Evolutionary conservation across 2,797 vertebrate species (phyloP), one percentile per base, ranked within the genome.

Genomic region (Gorsachius magnificus): DNA sequence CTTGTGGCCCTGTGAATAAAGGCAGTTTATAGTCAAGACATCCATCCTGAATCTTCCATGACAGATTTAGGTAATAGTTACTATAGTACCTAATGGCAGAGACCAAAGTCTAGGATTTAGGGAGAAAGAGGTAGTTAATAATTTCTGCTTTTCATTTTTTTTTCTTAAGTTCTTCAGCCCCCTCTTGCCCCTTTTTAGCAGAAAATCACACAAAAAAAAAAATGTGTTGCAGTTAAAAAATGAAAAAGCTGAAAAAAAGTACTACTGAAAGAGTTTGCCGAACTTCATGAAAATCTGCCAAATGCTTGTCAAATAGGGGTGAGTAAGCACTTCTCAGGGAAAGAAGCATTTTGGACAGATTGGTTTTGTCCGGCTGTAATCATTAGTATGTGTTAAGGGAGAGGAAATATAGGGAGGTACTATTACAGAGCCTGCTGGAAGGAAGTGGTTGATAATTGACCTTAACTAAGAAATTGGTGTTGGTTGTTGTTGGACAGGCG

Each of bases 401-500:
- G 56, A 56, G 25, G 21, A 71, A 33, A 31, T 28, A 5, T 3
- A 22, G 18, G 16, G 26, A 56, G 43, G 56, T 69, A 17, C 28
- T n/a, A 0, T 76, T 77, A 25, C 10, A 33, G 64, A 68, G 28
- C 41, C 28, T 87, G 15, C 33, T 80, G 36, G 51, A 65, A 71
- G 71, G 77, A 35, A 8, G 9, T 14, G 10, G 18, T 57, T 90
- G 48, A 28, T 87, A 48, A 66, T 3, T 64, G 31, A 60, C 45
- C 20, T 54, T 76, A 61, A 84, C 64, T 93, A 18, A 90, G 57
- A 72, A 48, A 31, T 19, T 51, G 53, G 12, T 66, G 4, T 75
- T 90, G 36, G n/a, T 79, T 83, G 53, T 64, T 71, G 19, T 76
- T 45, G 53, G 12, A 56, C 83, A 99, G 99, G 99, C 5, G 51